Evolutionary conservation across 1,140 invertebrate species (phyloP).

Genomic region (Diplogasteroides magnus): DNA sequence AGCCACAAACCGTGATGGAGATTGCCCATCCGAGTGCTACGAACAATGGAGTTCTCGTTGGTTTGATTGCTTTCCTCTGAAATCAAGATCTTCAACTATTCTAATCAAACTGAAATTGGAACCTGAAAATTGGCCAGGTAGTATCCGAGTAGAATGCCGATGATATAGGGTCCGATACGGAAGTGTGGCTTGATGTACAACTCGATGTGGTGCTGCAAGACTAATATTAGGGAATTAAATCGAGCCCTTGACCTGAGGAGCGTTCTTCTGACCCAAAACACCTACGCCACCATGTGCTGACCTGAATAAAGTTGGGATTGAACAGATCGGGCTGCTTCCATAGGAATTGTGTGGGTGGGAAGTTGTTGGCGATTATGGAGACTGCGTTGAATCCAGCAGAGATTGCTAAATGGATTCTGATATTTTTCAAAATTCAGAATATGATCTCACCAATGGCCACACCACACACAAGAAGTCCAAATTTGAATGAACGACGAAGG

Average conservation of each 20-base stretch:
- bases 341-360: conserved; percentile 52
- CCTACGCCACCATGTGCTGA: too few relatives aligned
- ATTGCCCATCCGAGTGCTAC: too few relatives aligned
- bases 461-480: conserved; percentile 42
- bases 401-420: too few relatives aligned
- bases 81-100: too few relatives aligned
- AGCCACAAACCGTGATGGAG: not conserved
- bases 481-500: conserved; percentile 38
- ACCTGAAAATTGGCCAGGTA: conserved; percentile 50
- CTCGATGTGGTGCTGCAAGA: conserved; percentile 46
- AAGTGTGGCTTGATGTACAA: conserved; percentile 60
- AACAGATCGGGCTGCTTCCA: conserved; percentile 54
- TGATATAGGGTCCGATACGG: conserved; percentile 57
- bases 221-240: too few relatives aligned
- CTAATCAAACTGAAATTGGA: too few relatives aligned
- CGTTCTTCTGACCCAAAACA: too few relatives aligned
- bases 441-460: too few relatives aligned
- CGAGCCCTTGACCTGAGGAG: too few relatives aligned
- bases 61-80: conserved; percentile 37
- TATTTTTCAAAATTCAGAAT: too few relatives aligned
- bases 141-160: conserved; percentile 58
- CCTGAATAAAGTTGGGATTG: conserved; percentile 48
- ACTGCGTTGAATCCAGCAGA: conserved; percentile 39
- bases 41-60: too few relatives aligned
- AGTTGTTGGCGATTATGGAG: conserved; percentile 48